Percentiles rank a stretch among this genome's conserved stretches.
These are phyloP conservation scores for Molossus molossus DNA, from an alignment of 2,797 vertebrate species.

Conservation along the genomic window DNA sequence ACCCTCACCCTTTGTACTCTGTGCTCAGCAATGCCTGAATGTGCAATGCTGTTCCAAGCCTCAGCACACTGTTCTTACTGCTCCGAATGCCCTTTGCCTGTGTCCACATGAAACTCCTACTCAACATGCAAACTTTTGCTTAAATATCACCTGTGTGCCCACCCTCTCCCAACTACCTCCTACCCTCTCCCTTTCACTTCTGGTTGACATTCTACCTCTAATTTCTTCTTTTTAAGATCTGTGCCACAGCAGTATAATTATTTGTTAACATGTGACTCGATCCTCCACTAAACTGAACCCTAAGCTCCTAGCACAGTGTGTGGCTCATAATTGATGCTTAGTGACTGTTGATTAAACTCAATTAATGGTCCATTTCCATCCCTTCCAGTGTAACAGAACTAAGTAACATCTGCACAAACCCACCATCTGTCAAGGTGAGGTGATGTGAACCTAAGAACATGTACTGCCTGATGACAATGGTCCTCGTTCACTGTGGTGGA, in stretches of 20 bases:
- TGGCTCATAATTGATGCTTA: neutral
- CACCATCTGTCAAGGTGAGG: neutral
- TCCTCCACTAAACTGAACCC: neutral
- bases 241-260: neutral
- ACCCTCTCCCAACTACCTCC: neutral
- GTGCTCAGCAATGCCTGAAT: neutral
- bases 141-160: neutral
- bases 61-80: neutral
- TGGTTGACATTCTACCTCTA: neutral
- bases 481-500: neutral
- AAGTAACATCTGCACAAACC: neutral
- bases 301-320: neutral
- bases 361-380: neutral
- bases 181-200: neutral
- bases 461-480: neutral
- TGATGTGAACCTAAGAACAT: neutral
- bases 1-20: neutral
- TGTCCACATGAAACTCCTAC: neutral
- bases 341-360: slow-evolving; percentile 1
- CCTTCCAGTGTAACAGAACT: neutral
- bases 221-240: neutral
- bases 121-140: neutral
- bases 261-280: neutral
- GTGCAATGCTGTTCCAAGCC: neutral
- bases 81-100: neutral